Base-by-base conservation (phyloP, 2,888 invertebrate genomes). In the Dexiosoma caninum region DNA sequence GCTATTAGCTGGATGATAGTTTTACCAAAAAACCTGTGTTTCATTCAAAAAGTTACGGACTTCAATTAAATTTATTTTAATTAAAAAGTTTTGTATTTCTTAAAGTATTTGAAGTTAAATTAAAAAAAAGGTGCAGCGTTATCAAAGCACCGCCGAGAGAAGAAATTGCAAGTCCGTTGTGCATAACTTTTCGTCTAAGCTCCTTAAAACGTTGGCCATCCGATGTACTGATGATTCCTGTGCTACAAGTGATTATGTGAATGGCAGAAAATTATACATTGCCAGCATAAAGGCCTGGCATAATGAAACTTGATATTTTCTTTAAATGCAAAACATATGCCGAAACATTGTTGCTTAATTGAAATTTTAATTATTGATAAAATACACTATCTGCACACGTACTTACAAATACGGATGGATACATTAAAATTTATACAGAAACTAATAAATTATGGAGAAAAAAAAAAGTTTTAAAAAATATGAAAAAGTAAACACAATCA, bases 301-400 rank as follows among this genome's bases (percentile, higher is more conserved):
- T 21, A 19, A 51, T 40, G 77, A 78, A 78, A 78, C 77, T 71
- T 78, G 77, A 71, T 78, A 64, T 77, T 77, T 77, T 70, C 64
- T 57, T 77, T 71, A 64, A 64, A 55, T 49, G 42, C 70, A 71
- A 66, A 78, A 78, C 77, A 78, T 78, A 71, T 78, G 77, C 70
- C 55, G 70, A 64, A 59, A 78, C 77, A 71, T 42, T 70, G 77
- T 78, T 78, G 77, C 77, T 78, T 70, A 64, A 71, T 64, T 71
- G 70, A 78, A 49, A 71, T 57, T 78, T 78, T 78, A 71, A 78
- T 78, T 78, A 78, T 78, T 70, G 55, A 77, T 77, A 70, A 77
- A 77, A 77, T 71, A 71, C 55, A 78, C 64, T 70, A 76, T 51
- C 42, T 67, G 32, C 66, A 75, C 49, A 75, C 57, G 51, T 67